Percentiles rank a stretch among this genome's conserved stretches.
Evolutionary conservation across 2,113 vertebrate species (phyloP).

Genomic region (Cyprinodon variegatus): DNA sequence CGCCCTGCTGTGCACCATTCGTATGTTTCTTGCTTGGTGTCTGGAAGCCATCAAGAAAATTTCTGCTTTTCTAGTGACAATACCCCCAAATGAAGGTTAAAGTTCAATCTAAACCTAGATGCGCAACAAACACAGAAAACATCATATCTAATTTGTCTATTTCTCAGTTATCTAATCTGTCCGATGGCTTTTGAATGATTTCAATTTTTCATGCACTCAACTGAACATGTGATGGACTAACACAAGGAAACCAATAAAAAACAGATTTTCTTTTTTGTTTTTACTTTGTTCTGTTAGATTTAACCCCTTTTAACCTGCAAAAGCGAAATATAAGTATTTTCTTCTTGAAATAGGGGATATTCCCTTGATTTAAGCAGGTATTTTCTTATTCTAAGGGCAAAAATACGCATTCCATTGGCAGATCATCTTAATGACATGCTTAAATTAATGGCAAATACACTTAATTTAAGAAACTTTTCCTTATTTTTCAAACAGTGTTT

Average conservation of each 20-base stretch:
- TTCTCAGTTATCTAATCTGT: too few species aligned
- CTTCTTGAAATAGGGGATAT: too few species aligned
- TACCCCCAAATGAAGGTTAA: not conserved
- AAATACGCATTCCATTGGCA: too few species aligned
- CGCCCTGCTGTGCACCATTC: constrained; percentile 32
- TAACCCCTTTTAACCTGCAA: not conserved
- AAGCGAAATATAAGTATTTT: too few species aligned
- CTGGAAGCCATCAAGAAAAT: constrained; percentile 36
- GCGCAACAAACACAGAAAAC: not conserved
- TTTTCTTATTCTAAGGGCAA: too few species aligned
- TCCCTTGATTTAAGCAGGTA: too few species aligned
- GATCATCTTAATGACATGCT: too few species aligned
- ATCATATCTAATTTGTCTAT: not conserved
- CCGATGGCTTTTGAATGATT: not conserved
- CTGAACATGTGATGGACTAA: not conserved
- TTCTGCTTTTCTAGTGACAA: not conserved
- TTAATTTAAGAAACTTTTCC: too few species aligned
- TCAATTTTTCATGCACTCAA: not conserved
- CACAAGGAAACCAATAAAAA: not conserved
- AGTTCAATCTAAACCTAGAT: not conserved
- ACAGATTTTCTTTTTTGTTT: too few species aligned
- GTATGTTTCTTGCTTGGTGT: constrained; percentile 22
- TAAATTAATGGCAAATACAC: too few species aligned
- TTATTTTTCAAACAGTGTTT: too few species aligned
- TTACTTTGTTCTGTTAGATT: not conserved